Evolutionary conservation across 2,888 invertebrate species (phyloP).

Genomic region (Furcula furcula): DNA sequence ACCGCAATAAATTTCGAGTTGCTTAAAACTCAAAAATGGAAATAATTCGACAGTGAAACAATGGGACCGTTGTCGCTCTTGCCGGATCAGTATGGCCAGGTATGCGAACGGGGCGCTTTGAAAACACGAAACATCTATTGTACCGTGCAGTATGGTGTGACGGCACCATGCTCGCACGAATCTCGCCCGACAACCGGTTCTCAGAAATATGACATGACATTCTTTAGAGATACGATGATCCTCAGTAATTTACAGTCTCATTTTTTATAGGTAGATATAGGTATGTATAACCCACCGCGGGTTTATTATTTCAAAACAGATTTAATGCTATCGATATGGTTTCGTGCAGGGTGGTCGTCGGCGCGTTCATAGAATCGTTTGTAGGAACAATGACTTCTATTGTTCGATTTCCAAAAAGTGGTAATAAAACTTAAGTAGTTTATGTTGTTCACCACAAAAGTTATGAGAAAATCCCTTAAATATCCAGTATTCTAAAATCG

Average conservation of each 20-base stretch:
- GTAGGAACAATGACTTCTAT: conserved; percentile 38
- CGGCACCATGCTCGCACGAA: conserved; percentile 25
- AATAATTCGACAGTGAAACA: conserved; percentile 47
- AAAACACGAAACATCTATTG: conserved; percentile 55
- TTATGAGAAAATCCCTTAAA: conserved; percentile 1
- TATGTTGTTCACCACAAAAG: conserved; percentile 5
- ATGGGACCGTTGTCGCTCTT: conserved; percentile 39
- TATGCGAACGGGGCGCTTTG: conserved; percentile 49
- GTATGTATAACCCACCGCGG: conserved; percentile 6
- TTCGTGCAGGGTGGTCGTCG: conserved; percentile 3
- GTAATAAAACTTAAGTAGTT: conserved; percentile 7
- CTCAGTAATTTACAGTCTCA: conserved; percentile 18
- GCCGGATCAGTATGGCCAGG: conserved; percentile 40
- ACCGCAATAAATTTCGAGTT: conserved; percentile 31
- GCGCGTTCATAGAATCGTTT: conserved; percentile 12
- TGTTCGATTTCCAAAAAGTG: conserved; percentile 35
- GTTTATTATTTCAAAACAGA: conserved; percentile 13
- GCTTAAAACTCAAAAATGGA: conserved; percentile 46
- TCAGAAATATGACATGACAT: conserved; percentile 64
- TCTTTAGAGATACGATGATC: conserved; percentile 41
- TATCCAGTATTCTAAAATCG: neutral
- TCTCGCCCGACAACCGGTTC: conserved; percentile 61
- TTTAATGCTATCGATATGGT: conserved; percentile 14
- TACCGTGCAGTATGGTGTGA: conserved; percentile 41
- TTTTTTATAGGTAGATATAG: conserved; percentile 4